These are phyloP conservation scores for Halcyon leucocephala DNA, from an alignment of 2,797 vertebrate genomes.

Conservation along the genomic window DNA sequence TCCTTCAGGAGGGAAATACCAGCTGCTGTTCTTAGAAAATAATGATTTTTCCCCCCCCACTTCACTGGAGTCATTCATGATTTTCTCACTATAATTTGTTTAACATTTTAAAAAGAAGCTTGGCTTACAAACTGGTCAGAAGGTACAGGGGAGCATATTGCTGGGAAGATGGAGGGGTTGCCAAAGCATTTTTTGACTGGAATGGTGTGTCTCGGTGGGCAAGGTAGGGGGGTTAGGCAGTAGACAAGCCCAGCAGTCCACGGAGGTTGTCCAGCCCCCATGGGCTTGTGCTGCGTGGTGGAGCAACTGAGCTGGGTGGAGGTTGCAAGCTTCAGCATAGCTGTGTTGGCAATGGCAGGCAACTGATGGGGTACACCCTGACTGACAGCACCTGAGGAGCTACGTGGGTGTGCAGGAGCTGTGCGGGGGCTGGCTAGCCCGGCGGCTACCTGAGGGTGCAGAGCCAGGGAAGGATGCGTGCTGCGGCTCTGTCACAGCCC, in stretches of 20 bases:
- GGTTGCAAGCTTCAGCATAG: rapidly evolving
- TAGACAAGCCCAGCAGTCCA: rapidly evolving
- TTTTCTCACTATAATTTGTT: neutral
- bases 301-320: neutral
- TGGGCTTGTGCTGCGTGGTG: rapidly evolving
- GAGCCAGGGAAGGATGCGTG: neutral
- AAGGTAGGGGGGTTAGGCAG: rapidly evolving
- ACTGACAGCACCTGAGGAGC: rapidly evolving
- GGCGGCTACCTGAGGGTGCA: rapidly evolving
- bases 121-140: neutral
- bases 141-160: neutral
- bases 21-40: neutral
- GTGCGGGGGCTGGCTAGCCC: rapidly evolving
- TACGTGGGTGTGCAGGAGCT: rapidly evolving
- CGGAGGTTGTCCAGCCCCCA: rapidly evolving
- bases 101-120: neutral
- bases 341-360: rapidly evolving
- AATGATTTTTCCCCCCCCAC: neutral
- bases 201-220: neutral
- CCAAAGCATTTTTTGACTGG: neutral
- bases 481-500: neutral
- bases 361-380: rapidly evolving
- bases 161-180: neutral
- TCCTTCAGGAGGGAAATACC: neutral
- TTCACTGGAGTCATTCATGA: neutral